Conservation (phyloP, 2,113 vertebrate genomes). For the Cichladusa arquata region DNA sequence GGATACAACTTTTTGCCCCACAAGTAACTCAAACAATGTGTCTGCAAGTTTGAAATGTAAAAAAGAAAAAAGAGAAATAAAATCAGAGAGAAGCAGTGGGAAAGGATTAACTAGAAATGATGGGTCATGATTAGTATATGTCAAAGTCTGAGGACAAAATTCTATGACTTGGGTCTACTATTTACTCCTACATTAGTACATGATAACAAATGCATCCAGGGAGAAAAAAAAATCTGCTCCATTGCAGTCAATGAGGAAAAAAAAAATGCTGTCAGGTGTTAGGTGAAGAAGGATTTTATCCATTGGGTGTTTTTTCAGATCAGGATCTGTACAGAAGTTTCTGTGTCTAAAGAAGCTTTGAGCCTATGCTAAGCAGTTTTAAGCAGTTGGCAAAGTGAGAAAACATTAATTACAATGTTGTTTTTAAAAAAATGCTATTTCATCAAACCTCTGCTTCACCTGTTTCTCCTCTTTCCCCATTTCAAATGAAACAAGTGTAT, state of each 20-base stretch:
- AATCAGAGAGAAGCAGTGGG: not conserved
- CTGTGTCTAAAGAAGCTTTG: not conserved
- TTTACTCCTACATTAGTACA: not conserved
- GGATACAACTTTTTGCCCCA: not conserved
- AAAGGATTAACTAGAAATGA: not conserved
- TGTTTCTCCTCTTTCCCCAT: not conserved
- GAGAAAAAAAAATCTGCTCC: rapidly evolving
- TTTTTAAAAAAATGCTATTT: not conserved
- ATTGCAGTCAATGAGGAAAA: not conserved
- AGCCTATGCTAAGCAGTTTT: not conserved
- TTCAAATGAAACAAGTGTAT: not conserved
- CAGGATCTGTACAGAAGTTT: not conserved
- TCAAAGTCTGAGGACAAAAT: not conserved
- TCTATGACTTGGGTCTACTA: not conserved
- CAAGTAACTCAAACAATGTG: not conserved
- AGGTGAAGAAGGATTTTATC: not conserved
- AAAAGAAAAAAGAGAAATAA: not conserved
- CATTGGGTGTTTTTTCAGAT: rapidly evolving
- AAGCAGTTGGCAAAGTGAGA: not conserved
- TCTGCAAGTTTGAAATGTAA: not conserved
- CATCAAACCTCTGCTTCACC: not conserved
- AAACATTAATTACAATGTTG: not conserved
- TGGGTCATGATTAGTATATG: not conserved
- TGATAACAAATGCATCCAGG: not conserved
- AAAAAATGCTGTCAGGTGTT: not conserved